Base-by-base conservation (phyloP, 2,113 vertebrate species). In the Podarcis muralis region DNA sequence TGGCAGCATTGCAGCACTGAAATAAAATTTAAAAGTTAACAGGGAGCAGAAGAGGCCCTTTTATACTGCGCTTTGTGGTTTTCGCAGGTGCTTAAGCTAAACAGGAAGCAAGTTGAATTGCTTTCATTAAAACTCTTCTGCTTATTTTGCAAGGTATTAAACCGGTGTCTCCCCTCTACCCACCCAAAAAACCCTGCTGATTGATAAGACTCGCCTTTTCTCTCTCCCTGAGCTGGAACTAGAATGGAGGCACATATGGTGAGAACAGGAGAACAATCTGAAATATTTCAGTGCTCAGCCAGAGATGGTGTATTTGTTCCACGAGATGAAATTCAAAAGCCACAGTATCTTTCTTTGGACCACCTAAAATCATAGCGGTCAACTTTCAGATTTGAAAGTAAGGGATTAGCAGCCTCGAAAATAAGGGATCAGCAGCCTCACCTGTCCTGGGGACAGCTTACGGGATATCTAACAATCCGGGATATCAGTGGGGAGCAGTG, bases 41-140 rank as follows among this genome's bases (percentile, higher is more conserved):
- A 27, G 6, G 37, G 72, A 72, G 53, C 30, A 35, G 76, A 27
- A 35, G 76, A 35, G 68, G 48, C 5, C n/a, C 57, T 59, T 79
- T 48, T 13, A 27, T 86, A 43, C 59, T 32, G 5, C 16, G 5
- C 37, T 15, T 86, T 86, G 85, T 86, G 85, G 81, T 88, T 88
- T 68, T 37, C 57, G 87, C 82, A 84, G 53, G 82, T 89, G 48
- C 43, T 79, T 78, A 84, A 72, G 59, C 76, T 62, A 62, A 37
- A 79, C 43, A 89, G 75, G 82, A 89, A 89, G 59, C 74, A 59
- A 77, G 30, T 75, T 53, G 43, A 43, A 66, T 30, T 32, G 35
- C n/a, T 65, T 65, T 65, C 48, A 75, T 48, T 75, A 43, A 75
- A 76, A 23, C 12, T 57, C 83, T 88, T 88, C 59, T 83, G 30